Base-by-base conservation (phyloP, 2,888 invertebrate species). In the Phasia obesa region DNA sequence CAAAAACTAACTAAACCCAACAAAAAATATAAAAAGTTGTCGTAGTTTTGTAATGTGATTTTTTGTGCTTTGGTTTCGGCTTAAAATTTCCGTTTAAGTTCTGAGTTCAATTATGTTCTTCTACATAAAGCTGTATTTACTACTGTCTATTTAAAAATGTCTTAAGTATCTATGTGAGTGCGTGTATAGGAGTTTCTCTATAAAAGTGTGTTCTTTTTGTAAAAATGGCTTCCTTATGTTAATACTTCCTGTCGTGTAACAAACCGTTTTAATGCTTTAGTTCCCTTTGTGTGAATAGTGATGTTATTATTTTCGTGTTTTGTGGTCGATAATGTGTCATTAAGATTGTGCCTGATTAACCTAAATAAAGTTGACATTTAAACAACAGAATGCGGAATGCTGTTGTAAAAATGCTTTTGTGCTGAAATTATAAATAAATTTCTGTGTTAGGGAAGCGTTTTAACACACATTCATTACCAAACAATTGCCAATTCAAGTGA, bases 151-250 rank as follows among this genome's bases (percentile, higher is more conserved):
- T 1, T 17, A 17, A 7, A n/a, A 17, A 5, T 1, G 6, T 47
- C 5, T 17, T 17, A n/a, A 73, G 60, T 38, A 19, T 53, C 21
- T 62, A 35, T 44, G 15, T 44, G 47, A 13, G n/a, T 27, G 47
- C 23, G 4, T 59, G 64, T 70, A 7, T 27, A 19, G 4, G 23
- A 13, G 3, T 17, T 0, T 67, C 19, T 59, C 15, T n/a, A 42
- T 35, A 35, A 59, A 17, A 25, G 67, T 67, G 35, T 47, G 25
- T 71, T 65, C 35, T 38, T n/a, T 49, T 47, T 44, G 21, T n/a
- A 74, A 80, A 65, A 80, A 65, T 75, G 17, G 71, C 79, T 79
- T 83, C 75, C 65, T 75, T 79, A 71, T 79, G 62, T 75, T 79
- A 70, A 82, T 69, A 74, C 49, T 70, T 78, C 69, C 62, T 82